These are phyloP conservation scores for Pomatorhinus ruficollis DNA, from an alignment of 2,113 vertebrate species.

Conservation along the genomic window DNA sequence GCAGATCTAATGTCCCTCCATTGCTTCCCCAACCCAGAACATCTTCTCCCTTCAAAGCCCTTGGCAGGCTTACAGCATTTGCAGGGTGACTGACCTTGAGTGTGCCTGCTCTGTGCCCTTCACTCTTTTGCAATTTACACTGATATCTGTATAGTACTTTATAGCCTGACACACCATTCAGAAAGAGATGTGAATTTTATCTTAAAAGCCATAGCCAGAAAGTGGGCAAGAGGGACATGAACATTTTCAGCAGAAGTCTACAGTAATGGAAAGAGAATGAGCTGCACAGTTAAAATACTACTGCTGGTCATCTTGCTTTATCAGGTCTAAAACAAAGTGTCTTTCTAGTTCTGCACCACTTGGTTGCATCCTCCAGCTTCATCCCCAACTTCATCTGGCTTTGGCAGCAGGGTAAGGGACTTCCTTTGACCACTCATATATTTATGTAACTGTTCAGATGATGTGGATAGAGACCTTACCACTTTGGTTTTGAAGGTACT, in stretches of 20 bases:
- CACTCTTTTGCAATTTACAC: background rate
- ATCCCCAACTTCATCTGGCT: background rate
- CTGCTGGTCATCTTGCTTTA: background rate
- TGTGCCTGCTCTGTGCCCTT: background rate
- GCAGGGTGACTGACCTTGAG: background rate
- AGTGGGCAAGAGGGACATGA: background rate
- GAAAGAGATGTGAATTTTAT: background rate
- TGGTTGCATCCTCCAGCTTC: background rate
- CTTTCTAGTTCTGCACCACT: background rate
- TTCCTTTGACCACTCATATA: background rate
- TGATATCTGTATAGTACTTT: background rate
- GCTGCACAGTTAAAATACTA: background rate
- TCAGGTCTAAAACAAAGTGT: background rate
- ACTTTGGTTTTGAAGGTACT: background rate
- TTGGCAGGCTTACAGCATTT: background rate
- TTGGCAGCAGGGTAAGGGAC: background rate
- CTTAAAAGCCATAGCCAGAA: background rate
- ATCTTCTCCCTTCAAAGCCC: background rate
- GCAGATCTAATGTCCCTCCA: background rate
- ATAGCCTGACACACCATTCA: background rate
- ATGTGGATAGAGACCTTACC: background rate
- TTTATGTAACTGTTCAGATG: background rate
- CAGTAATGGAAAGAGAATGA: background rate
- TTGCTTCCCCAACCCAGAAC: background rate
- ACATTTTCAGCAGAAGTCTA: background rate